A percentile compares a stretch with the other conserved stretches of the same genome.
phyloP scores from a whole-genome alignment of 2,797 vertebrate genomes.

The Cossypha heuglini region DNA sequence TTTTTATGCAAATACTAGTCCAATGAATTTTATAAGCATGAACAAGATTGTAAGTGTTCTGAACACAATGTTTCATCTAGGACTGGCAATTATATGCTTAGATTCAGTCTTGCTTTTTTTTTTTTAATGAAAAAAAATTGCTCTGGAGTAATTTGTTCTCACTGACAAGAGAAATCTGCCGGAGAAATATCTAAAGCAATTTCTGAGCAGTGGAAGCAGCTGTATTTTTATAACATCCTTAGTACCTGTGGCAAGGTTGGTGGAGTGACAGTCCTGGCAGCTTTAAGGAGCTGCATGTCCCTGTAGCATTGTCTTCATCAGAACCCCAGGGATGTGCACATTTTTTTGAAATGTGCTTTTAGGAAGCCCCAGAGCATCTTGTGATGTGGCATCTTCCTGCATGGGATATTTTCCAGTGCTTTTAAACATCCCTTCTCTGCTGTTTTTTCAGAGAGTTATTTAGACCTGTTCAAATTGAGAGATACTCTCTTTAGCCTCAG shows the following conservation, averaged over 20 bases:
- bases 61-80: not conserved
- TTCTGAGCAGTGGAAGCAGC: not conserved
- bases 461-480: not conserved
- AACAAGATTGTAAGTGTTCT: not conserved
- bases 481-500: not conserved
- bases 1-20: not conserved
- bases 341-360: not conserved
- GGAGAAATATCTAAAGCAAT: not conserved
- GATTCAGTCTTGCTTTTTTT: not conserved
- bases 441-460: not conserved
- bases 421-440: not conserved
- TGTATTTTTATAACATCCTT: not conserved
- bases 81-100: not conserved
- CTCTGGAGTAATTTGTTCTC: not conserved
- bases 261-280: not conserved
- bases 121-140: not conserved
- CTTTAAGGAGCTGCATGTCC: not conserved
- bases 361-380: not conserved
- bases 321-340: not conserved
- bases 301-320: rapidly evolving
- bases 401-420: not conserved
- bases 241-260: not conserved
- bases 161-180: not conserved
- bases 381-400: not conserved
- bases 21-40: not conserved